phyloP scores from a whole-genome alignment of 2,888 invertebrate species.

The Lottia scabra region DNA sequence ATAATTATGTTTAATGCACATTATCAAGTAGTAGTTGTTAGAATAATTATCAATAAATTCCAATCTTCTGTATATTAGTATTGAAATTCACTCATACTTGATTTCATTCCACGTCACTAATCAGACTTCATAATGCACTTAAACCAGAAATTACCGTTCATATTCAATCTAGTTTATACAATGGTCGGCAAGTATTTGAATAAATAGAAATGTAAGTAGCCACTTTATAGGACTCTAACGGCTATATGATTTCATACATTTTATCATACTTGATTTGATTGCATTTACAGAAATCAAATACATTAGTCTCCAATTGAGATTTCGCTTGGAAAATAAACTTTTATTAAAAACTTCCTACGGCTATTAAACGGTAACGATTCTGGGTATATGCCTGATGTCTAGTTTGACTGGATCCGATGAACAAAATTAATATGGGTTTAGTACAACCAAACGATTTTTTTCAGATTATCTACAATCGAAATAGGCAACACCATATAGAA shows the following conservation, averaged over 20 bases:
- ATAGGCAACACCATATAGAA: too few species aligned
- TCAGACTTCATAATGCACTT: not conserved
- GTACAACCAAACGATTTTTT: too few species aligned
- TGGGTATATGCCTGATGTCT: too few species aligned
- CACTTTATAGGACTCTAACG: not conserved
- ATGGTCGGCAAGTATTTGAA: not conserved
- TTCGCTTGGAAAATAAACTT: too few species aligned
- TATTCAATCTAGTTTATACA: not conserved
- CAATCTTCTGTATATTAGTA: not conserved
- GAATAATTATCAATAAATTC: not conserved
- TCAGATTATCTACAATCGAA: too few species aligned
- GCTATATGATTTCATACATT: not conserved
- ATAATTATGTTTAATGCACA: constrained; percentile 1
- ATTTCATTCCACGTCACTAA: not conserved
- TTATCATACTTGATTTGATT: not conserved
- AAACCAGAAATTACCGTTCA: not conserved
- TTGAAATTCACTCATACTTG: not conserved
- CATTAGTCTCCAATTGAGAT: too few species aligned
- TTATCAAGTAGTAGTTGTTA: not conserved
- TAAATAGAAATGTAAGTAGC: not conserved
- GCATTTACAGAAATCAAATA: too few species aligned
- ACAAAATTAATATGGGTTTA: too few species aligned
- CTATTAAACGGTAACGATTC: too few species aligned
- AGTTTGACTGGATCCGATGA: too few species aligned
- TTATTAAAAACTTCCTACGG: too few species aligned